Conservation (phyloP, 2,888 invertebrate species). For the Eristalis intricaria region DNA sequence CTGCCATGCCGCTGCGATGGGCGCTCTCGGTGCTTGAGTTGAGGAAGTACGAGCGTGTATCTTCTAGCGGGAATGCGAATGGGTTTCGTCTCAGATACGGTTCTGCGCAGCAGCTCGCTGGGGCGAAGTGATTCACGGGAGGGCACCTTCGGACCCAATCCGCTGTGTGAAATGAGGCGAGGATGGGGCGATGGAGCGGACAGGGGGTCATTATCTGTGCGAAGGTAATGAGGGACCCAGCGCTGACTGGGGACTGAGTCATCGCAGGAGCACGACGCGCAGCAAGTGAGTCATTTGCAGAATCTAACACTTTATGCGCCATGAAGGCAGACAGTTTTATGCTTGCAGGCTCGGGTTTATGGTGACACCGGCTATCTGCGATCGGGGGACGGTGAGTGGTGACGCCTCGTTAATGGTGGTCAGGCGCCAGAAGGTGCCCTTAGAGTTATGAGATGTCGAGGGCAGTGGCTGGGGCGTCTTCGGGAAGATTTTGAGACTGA, state of each 20-base stretch:
- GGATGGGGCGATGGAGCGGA: background rate
- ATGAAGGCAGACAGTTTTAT: slow-evolving; percentile 19
- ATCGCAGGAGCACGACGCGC: slow-evolving; percentile 1
- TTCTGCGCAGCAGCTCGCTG: slow-evolving; percentile 18
- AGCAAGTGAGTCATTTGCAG: slow-evolving; percentile 43
- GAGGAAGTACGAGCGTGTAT: slow-evolving; percentile 33
- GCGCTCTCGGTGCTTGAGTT: slow-evolving; percentile 24
- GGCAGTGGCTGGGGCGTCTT: background rate
- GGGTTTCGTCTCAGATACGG: slow-evolving; percentile 35
- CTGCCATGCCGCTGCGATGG: slow-evolving; percentile 9
- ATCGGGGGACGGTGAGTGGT: background rate
- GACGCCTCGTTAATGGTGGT: background rate
- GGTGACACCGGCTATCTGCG: slow-evolving; percentile 3
- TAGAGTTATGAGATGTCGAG: background rate
- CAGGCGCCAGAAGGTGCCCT: background rate
- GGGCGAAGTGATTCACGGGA: slow-evolving; percentile 40
- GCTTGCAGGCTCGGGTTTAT: slow-evolving; percentile 1
- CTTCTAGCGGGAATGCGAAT: slow-evolving; percentile 11
- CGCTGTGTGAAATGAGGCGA: background rate
- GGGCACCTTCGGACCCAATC: background rate
- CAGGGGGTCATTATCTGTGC: slow-evolving; percentile 16
- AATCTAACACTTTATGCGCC: slow-evolving; percentile 5
- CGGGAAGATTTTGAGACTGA: background rate
- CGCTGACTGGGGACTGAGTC: background rate
- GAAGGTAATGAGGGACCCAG: slow-evolving; percentile 23